Percentiles rank a stretch among this genome's conserved stretches.
Conservation (phyloP, 1,140 invertebrate species). For the Tetraneura akinire region DNA sequence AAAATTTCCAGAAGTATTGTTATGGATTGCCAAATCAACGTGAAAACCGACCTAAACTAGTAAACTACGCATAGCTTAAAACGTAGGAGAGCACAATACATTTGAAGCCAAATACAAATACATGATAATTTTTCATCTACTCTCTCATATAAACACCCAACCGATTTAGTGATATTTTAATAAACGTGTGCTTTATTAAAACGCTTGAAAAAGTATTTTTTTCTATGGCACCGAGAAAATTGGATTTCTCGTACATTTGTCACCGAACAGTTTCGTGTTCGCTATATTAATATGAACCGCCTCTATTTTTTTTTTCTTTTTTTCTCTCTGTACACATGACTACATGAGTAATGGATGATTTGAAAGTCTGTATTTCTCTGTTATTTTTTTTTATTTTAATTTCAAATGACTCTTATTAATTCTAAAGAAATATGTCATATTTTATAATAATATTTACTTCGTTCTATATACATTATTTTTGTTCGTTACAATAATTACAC, state of each 20-base stretch:
- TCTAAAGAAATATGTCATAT: no score
- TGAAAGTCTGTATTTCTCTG: neutral
- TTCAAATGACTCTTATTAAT: neutral
- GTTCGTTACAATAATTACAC: no score
- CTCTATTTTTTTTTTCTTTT: neutral
- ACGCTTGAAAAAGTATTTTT: neutral
- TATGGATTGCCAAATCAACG: neutral
- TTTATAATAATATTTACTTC: no score
- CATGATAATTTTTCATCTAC: neutral
- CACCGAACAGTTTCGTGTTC: neutral
- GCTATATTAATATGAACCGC: neutral
- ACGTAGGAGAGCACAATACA: neutral
- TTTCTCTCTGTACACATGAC: no score
- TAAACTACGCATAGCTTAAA: neutral
- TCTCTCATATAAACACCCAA: neutral
- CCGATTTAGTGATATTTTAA: constrained; percentile 27
- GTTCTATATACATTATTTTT: no score
- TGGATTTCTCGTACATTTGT: constrained; percentile 19
- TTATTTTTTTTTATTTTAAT: neutral
- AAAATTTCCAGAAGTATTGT: neutral
- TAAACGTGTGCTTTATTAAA: constrained; percentile 20
- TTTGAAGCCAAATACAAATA: neutral
- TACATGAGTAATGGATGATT: neutral
- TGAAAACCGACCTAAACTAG: neutral
- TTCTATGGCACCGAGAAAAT: constrained; percentile 7